Conservation (phyloP, 2,113 vertebrate genomes). For the Neolamprologus fasciatus region DNA sequence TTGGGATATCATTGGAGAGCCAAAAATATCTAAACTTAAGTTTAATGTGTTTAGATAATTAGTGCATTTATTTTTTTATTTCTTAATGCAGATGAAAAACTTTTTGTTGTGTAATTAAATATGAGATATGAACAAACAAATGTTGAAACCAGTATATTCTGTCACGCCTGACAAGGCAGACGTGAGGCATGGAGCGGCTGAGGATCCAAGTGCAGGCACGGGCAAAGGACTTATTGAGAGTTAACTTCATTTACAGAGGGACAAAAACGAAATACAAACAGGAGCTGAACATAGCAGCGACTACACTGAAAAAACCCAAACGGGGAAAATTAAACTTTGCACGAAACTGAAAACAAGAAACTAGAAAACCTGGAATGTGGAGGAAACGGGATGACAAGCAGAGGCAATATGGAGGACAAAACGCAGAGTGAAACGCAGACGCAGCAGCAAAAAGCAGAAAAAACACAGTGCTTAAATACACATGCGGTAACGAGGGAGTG, state of each 20-base stretch:
- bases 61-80: neutral
- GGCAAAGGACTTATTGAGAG: accelerated
- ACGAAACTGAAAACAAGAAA: accelerated
- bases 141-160: neutral
- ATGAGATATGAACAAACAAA: neutral
- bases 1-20: neutral
- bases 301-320: neutral
- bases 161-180: neutral
- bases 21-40: neutral
- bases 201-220: neutral
- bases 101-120: neutral
- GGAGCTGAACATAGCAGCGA: neutral
- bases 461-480: neutral
- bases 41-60: neutral
- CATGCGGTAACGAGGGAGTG: accelerated
- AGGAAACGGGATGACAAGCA: neutral
- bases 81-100: neutral
- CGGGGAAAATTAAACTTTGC: accelerated
- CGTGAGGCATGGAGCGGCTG: accelerated
- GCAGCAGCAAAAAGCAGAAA: accelerated
- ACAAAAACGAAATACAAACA: accelerated
- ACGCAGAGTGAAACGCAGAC: accelerated
- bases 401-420: accelerated
- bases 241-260: neutral
- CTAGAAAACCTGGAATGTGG: neutral